phyloP scores from a whole-genome alignment of 2,113 vertebrate genomes.

The Hystrix cristata region DNA sequence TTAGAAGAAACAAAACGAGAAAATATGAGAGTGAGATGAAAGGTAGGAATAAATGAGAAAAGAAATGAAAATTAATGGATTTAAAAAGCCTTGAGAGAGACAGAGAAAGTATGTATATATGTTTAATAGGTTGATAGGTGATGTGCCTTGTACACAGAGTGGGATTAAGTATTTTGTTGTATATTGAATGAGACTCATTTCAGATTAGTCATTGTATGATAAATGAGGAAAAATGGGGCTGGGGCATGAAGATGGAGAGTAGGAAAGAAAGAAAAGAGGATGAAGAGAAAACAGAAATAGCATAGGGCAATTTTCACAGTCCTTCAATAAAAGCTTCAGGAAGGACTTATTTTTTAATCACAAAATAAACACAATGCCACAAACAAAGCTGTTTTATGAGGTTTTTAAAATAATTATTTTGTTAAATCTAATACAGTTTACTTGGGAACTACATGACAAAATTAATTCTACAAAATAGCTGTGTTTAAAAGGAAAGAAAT shows the following conservation, averaged over 20 bases:
- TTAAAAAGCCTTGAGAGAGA: slow-evolving; percentile 6
- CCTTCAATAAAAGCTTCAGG: neutral
- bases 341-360: slow-evolving; percentile 10
- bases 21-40: neutral
- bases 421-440: neutral
- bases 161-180: neutral
- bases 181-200: neutral
- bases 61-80: neutral
- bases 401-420: neutral
- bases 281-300: neutral
- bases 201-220: neutral
- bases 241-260: neutral
- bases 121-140: neutral
- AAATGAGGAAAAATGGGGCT: neutral
- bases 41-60: slow-evolving; percentile 16
- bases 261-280: neutral
- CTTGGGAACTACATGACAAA: slow-evolving; percentile 38
- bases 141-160: neutral
- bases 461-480: neutral
- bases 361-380: neutral
- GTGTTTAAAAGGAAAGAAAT: slow-evolving; percentile 20
- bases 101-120: neutral
- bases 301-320: neutral
- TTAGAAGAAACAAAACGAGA: neutral
- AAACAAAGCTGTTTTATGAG: slow-evolving; percentile 1